Conservation (phyloP, 2,113 vertebrate species). For the Pan troglodytes region NHGRI_mPanTro3-v2.1_pri NC_072403.2:17203501-17204000, state of each 20-base stretch:
- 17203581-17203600: not conserved
- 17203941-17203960: not conserved
- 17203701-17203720: not conserved
- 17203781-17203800: not conserved
- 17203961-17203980: not conserved
- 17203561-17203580: not conserved
- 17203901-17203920: not conserved
- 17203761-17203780: not conserved
- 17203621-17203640: not conserved
- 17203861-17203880: not conserved
- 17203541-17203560: not conserved
- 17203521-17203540: not conserved
- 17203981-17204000: not conserved
- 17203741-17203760: accelerated
- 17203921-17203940: not conserved
- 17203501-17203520: not conserved
- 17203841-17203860: not conserved
- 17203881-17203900: too few species aligned
- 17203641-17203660: not conserved
- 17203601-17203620: not conserved
- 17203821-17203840: accelerated
- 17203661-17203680: not conserved
- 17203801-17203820: not conserved
- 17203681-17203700: not conserved
- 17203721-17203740: not conserved